Percentiles rank a stretch among this genome's conserved stretches.
Conservation (phyloP, 2,113 vertebrate species). For the Mobula birostris region DNA sequence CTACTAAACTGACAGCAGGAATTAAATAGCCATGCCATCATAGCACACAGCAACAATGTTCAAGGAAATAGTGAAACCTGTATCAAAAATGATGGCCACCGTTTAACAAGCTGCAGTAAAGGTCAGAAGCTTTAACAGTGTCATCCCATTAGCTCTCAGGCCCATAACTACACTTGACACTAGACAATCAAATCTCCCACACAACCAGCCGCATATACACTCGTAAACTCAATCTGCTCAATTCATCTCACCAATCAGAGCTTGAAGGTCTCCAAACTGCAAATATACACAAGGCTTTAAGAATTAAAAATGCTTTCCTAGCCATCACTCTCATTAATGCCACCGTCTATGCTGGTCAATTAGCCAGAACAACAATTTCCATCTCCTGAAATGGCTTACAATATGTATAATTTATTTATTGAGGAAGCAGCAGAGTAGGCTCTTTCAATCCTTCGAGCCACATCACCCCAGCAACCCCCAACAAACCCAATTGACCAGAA, state of each 20-base stretch:
- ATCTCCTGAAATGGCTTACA: not conserved
- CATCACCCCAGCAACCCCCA: too few species aligned
- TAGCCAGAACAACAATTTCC: not conserved
- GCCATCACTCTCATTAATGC: not conserved
- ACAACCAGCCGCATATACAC: not conserved
- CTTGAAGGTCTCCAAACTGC: not conserved
- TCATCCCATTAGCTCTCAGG: not conserved
- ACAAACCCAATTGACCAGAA: too few species aligned
- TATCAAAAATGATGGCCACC: not conserved
- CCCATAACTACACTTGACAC: not conserved
- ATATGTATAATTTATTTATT: too few species aligned
- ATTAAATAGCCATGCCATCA: not conserved
- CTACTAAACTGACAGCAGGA: not conserved
- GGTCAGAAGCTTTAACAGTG: not conserved
- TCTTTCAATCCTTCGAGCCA: too few species aligned
- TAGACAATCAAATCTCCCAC: not conserved
- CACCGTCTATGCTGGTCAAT: not conserved
- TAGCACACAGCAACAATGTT: not conserved
- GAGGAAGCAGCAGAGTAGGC: too few species aligned
- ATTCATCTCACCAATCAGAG: not conserved
- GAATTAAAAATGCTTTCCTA: not conserved
- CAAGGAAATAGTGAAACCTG: not conserved
- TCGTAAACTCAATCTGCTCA: not conserved
- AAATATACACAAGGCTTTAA: not conserved
- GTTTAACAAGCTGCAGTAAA: not conserved